Conservation (phyloP, 2,888 invertebrate genomes). For the Pollenia labialis region DNA sequence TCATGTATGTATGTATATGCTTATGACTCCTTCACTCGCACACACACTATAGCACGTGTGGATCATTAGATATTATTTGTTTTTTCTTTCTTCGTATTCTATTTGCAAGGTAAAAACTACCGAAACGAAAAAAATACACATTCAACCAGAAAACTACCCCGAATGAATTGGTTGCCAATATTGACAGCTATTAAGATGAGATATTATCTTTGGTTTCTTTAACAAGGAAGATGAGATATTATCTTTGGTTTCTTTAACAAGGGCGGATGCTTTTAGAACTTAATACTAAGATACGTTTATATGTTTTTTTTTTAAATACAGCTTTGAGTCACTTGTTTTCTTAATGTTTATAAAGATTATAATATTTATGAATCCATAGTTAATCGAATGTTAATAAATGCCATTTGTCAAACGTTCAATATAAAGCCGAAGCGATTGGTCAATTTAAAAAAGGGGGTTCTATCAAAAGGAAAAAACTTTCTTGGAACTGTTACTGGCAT, state of each 20-base stretch:
- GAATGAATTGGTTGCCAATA: constrained; percentile 29
- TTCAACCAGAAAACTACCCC: neutral
- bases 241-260: neutral
- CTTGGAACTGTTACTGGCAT: too few relatives aligned
- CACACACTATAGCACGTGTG: constrained; percentile 47
- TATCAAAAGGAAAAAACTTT: neutral
- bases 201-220: constrained; percentile 3
- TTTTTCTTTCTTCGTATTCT: neutral
- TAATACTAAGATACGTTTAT: neutral
- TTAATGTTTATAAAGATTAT: neutral
- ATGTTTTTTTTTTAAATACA: neutral
- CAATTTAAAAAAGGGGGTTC: neutral
- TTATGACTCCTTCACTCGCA: neutral
- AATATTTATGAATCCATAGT: constrained; percentile 5
- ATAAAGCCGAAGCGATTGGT: neutral
- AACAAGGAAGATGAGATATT: constrained; percentile 32
- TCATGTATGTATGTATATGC: constrained; percentile 13
- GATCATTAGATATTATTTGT: constrained; percentile 63
- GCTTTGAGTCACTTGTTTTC: neutral
- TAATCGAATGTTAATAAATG: constrained; percentile 12
- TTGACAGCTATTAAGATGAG: constrained; percentile 41
- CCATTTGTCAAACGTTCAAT: constrained; percentile 12
- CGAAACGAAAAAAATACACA: neutral
- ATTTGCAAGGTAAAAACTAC: constrained; percentile 1
- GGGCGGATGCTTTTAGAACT: neutral